Conservation (phyloP, 2,797 vertebrate species). For the Smutsia temminckii region DNA sequence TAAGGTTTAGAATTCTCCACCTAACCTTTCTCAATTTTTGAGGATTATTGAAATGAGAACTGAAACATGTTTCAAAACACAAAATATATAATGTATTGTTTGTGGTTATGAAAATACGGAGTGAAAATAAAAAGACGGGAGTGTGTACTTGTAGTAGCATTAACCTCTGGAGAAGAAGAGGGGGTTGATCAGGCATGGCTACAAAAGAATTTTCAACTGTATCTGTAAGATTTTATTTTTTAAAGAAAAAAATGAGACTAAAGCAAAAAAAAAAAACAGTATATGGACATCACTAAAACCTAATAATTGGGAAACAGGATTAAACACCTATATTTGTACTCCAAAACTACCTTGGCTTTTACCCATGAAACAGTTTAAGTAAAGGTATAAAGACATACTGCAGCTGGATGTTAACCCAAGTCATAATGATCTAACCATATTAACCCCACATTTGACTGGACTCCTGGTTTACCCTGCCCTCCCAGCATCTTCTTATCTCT, state of each 20-base stretch:
- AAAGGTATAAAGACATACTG: background rate
- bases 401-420: background rate
- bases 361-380: background rate
- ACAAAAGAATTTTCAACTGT: background rate
- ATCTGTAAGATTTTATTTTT: background rate
- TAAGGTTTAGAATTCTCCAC: constrained; percentile 33
- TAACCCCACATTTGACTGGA: background rate
- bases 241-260: background rate
- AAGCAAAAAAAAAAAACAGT: background rate
- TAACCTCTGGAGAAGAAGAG: background rate
- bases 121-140: background rate
- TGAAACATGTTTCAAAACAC: background rate
- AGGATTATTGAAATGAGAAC: constrained; percentile 44
- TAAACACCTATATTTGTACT: background rate
- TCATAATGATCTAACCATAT: background rate
- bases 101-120: background rate
- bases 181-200: background rate
- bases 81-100: background rate
- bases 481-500: constrained; percentile 57
- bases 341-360: background rate
- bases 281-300: background rate
- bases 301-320: background rate
- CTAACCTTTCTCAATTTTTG: constrained; percentile 24
- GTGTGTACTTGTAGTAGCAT: background rate
- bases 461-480: background rate